phyloP scores from a whole-genome alignment of 2,797 vertebrate genomes.

The Danio kyathit region DNA sequence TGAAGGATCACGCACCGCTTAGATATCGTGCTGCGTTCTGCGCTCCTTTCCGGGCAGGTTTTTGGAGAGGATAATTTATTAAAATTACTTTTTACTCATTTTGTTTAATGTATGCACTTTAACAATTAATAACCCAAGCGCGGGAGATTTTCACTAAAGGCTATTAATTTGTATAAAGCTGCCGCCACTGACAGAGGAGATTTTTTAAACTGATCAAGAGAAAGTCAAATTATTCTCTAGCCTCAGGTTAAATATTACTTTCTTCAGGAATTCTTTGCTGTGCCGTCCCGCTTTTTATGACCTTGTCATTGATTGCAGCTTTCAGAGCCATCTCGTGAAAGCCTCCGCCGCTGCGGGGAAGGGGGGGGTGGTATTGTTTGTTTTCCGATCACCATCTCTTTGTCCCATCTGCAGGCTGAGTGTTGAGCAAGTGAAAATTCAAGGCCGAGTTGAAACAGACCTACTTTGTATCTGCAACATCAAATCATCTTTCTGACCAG shows the following conservation, averaged over 20 bases:
- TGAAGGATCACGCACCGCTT: conserved; percentile 57
- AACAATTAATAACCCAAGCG: conserved; percentile 87
- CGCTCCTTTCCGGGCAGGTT: conserved; percentile 64
- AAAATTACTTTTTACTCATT: conserved; percentile 89
- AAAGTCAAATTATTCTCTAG: conserved; percentile 87
- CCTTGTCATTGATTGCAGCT: conserved; percentile 79
- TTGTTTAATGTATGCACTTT: conserved; percentile 89
- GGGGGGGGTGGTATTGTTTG: conserved; percentile 56
- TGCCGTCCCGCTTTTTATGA: conserved; percentile 71
- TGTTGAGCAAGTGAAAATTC: conserved; percentile 66
- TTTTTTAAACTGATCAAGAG: conserved; percentile 87
- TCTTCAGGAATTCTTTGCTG: conserved; percentile 75
- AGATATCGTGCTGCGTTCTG: conserved; percentile 53
- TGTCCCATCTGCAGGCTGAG: conserved; percentile 60
- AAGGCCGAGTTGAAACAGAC: conserved; percentile 71
- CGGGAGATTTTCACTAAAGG: conserved; percentile 85
- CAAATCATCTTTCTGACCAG: conserved; percentile 44
- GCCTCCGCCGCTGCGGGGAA: conserved; percentile 28
- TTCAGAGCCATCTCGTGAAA: conserved; percentile 59
- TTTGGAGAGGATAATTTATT: conserved; percentile 82
- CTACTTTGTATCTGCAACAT: conserved; percentile 66
- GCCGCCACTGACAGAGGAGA: conserved; percentile 81
- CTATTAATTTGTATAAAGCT: conserved; percentile 89
- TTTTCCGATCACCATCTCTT: conserved; percentile 67
- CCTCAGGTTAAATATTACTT: conserved; percentile 86